Evolutionary conservation across 1,140 invertebrate genomes (phyloP).

Genomic region (Nixonia krombeini): DNA sequence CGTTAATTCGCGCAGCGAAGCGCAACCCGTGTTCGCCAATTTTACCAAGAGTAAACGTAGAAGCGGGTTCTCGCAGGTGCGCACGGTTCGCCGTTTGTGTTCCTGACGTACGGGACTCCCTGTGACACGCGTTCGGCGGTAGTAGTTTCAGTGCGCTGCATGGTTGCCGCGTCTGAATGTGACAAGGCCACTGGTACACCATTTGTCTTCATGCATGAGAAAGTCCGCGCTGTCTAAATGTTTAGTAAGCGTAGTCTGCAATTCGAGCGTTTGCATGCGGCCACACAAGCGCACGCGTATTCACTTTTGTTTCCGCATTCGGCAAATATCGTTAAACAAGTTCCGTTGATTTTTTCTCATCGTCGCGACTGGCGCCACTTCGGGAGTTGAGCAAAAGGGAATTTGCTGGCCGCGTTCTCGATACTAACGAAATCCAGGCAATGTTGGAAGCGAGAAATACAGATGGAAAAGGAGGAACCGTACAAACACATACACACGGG

Average conservation of each 20-base stretch:
- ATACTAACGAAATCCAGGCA: conserved; percentile 41
- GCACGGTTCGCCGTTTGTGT: conserved; percentile 51
- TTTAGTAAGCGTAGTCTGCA: conserved; percentile 40
- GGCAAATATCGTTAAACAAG: too few species aligned
- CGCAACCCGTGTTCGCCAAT: conserved; percentile 45
- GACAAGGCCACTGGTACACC: conserved; percentile 61
- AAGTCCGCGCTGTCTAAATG: conserved; percentile 51
- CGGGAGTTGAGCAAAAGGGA: too few species aligned
- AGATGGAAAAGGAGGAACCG: too few species aligned
- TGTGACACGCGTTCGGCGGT: conserved; percentile 57
- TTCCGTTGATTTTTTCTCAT: too few species aligned
- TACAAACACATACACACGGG: conserved; percentile 17
- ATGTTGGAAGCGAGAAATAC: conserved; percentile 22
- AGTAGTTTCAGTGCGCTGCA: conserved; percentile 53
- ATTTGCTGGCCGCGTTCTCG: neutral
- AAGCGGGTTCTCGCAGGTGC: conserved; percentile 42
- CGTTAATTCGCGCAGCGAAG: conserved; percentile 49
- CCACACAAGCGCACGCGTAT: neutral
- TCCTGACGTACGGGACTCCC: conserved; percentile 60
- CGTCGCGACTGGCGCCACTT: too few species aligned
- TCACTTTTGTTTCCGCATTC: neutral
- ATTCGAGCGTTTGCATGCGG: conserved; percentile 19
- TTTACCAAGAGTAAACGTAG: conserved; percentile 43
- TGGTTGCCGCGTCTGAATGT: conserved; percentile 64
- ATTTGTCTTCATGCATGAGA: conserved; percentile 66